phyloP scores from a whole-genome alignment of 2,888 invertebrate species.

The Petrolisthes manimaculis region DNA sequence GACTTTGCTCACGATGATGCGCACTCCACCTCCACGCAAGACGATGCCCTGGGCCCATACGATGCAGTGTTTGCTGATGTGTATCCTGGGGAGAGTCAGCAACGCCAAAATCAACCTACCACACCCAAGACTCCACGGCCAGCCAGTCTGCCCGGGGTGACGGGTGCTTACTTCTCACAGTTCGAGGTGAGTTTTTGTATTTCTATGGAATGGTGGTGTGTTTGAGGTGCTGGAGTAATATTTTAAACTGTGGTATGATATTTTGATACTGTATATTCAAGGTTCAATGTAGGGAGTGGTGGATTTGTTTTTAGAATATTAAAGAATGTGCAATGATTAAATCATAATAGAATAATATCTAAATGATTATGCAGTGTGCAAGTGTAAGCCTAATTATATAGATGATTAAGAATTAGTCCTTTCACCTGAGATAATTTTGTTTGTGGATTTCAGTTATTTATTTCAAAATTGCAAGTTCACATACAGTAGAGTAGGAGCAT shows the following conservation, averaged over 20 bases:
- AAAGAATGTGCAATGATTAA: too few species aligned
- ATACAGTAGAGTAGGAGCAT: too few species aligned
- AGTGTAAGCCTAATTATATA: too few species aligned
- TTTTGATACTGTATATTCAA: too few species aligned
- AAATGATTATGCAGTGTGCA: too few species aligned
- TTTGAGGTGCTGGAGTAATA: background rate
- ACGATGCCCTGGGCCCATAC: slow-evolving; percentile 64
- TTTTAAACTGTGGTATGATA: background rate
- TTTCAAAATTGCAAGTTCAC: too few species aligned
- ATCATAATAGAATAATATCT: too few species aligned
- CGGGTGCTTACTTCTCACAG: slow-evolving; percentile 62
- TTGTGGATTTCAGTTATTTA: too few species aligned
- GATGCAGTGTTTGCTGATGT: slow-evolving; percentile 65
- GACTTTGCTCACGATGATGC: slow-evolving; percentile 61
- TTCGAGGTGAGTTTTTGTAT: slow-evolving; percentile 36
- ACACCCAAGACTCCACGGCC: slow-evolving; percentile 52
- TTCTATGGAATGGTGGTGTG: background rate
- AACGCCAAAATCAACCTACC: slow-evolving; percentile 28
- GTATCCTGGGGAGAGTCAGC: slow-evolving; percentile 57
- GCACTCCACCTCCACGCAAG: slow-evolving; percentile 50
- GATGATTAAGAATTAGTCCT: too few species aligned
- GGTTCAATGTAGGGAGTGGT: too few species aligned
- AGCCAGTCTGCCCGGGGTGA: slow-evolving; percentile 64
- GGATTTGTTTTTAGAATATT: too few species aligned
- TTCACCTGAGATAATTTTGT: too few species aligned